phyloP scores from a whole-genome alignment of 2,797 vertebrate species.

The Catamblyrhynchus diadema region DNA sequence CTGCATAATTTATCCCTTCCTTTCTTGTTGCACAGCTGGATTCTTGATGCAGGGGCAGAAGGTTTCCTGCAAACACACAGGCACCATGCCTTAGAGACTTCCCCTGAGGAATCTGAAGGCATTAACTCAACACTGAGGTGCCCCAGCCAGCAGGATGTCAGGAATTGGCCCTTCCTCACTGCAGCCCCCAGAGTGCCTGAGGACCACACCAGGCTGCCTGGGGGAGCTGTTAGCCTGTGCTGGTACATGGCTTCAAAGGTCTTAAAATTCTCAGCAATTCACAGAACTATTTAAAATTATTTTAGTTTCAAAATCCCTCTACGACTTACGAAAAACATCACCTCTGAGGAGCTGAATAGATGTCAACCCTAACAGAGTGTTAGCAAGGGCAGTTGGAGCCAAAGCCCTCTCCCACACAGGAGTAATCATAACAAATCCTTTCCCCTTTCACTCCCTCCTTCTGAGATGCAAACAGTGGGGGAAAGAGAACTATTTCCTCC shows the following conservation, averaged over 20 bases:
- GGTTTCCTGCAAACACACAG: not conserved
- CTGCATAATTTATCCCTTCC: not conserved
- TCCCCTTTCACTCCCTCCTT: not conserved
- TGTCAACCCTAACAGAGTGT: not conserved
- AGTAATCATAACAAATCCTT: not conserved
- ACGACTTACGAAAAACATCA: not conserved
- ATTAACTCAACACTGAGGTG: fast-evolving
- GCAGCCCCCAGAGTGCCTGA: fast-evolving
- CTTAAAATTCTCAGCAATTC: not conserved
- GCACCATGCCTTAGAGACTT: fast-evolving
- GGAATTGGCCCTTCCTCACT: not conserved
- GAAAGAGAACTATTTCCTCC: not conserved
- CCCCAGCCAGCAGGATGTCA: fast-evolving
- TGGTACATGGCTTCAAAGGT: not conserved
- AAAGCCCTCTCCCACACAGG: not conserved
- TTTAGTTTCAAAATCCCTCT: not conserved
- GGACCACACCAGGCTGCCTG: not conserved
- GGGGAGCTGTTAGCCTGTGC: not conserved
- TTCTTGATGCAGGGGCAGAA: not conserved
- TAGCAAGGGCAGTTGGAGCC: not conserved
- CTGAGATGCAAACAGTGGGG: not conserved
- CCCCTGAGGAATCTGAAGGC: not conserved
- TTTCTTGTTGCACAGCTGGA: not conserved
- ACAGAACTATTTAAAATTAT: not conserved
- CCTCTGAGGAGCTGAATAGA: not conserved